phyloP scores from a whole-genome alignment of 2,888 invertebrate species.

The Tricholauxania praeusta region DNA sequence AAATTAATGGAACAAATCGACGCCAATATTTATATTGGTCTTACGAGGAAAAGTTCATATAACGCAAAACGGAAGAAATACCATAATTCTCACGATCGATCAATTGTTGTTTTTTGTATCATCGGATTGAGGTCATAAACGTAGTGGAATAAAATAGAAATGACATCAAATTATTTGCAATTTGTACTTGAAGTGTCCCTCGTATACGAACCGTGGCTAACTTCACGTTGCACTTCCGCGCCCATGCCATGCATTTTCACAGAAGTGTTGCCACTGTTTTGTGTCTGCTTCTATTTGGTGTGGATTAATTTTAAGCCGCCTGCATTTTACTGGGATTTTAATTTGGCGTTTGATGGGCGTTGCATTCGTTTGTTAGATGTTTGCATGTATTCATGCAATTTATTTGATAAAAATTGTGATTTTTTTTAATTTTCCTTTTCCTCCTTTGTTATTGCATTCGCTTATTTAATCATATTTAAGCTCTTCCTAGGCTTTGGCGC shows the following conservation, averaged over 20 bases:
- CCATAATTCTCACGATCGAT: constrained; percentile 22
- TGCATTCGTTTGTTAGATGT: neutral
- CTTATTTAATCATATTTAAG: constrained; percentile 14
- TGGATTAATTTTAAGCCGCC: constrained; percentile 7
- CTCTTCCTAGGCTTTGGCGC: constrained; percentile 16
- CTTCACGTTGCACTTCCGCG: neutral
- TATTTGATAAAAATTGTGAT: constrained; percentile 11
- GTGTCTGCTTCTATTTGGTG: constrained; percentile 4
- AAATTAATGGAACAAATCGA: neutral
- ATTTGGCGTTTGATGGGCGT: neutral
- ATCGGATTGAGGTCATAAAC: too few relatives aligned
- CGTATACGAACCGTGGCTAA: neutral
- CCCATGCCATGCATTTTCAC: neutral
- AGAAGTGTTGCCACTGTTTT: constrained; percentile 7
- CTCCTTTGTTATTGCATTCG: neutral
- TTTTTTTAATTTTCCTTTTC: neutral
- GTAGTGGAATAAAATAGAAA: too few relatives aligned
- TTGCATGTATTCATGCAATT: constrained; percentile 4
- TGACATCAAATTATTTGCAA: neutral
- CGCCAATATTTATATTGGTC: constrained; percentile 25
- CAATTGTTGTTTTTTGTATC: too few relatives aligned
- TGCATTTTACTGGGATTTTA: constrained; percentile 1
- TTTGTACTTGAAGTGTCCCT: neutral
- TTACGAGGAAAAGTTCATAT: constrained; percentile 41
- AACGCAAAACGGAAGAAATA: constrained; percentile 19